Percentiles rank a stretch among this genome's conserved stretches.
phyloP scores from a whole-genome alignment of 1,140 invertebrate species.

The Papilio xuthus region DNA sequence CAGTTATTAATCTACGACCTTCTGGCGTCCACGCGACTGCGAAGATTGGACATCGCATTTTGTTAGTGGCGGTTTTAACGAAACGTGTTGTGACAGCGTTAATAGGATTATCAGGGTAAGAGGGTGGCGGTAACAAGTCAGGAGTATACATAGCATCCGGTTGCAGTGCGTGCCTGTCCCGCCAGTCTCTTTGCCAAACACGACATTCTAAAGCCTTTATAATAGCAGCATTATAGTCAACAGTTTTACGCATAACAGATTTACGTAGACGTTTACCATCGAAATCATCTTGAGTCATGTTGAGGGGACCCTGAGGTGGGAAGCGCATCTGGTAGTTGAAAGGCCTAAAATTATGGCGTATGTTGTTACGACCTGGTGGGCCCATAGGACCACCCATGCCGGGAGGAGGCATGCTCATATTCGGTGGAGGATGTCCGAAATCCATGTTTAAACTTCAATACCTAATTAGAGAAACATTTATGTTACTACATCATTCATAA shows the following conservation, averaged over 20 bases:
- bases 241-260: conserved; percentile 98
- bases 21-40: conserved; percentile 99
- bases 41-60: conserved; percentile 99
- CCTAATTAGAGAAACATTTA: conserved; percentile 75
- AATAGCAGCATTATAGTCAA: conserved; percentile 98
- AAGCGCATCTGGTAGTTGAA: conserved; percentile 82
- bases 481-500: conserved; percentile 50
- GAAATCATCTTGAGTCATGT: conserved; percentile 92
- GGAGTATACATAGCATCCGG: conserved; percentile 96
- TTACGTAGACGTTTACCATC: conserved; percentile 98
- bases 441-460: conserved; percentile 77
- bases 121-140: conserved; percentile 93
- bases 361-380: conserved; percentile 69
- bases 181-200: conserved; percentile 95
- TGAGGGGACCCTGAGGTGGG: conserved; percentile 82
- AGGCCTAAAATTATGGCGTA: conserved; percentile 80
- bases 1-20: conserved; percentile 97
- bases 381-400: conserved; percentile 70
- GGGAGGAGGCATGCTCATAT: conserved; percentile 75
- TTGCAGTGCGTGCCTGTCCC: conserved; percentile 93
- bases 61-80: conserved; percentile 99
- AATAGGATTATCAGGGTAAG: conserved; percentile 96
- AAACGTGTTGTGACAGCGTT: conserved; percentile 98
- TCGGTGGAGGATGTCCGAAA: conserved; percentile 78
- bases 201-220: conserved; percentile 95